Conservation (phyloP, 2,113 vertebrate species). For the Vicugna pacos region DNA sequence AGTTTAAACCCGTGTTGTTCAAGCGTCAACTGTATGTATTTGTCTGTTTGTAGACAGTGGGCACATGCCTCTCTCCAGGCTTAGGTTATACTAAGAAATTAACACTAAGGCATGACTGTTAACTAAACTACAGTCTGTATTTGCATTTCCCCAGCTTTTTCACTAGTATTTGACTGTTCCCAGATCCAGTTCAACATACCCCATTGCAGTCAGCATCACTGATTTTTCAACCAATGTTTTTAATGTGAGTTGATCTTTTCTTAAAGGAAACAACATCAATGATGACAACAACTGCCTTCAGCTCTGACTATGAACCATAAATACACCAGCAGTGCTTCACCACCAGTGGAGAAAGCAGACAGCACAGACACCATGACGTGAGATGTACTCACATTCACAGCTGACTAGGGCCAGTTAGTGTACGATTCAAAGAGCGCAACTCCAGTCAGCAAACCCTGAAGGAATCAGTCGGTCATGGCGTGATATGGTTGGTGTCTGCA, state of each 20-base stretch:
- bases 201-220: not conserved
- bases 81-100: not conserved
- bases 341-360: no score
- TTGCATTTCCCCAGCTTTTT: not conserved
- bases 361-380: no score
- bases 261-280: conserved; percentile 16
- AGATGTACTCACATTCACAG: no score
- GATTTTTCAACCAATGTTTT: conserved; percentile 24
- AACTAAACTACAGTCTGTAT: not conserved
- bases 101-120: not conserved
- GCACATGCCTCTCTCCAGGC: not conserved
- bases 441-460: no score
- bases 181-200: not conserved
- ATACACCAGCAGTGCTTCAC: no score
- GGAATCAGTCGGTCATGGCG: no score
- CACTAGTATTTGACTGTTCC: not conserved
- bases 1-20: not conserved
- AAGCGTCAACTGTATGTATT: not conserved
- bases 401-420: no score
- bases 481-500: no score
- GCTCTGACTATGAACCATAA: no score
- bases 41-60: not conserved
- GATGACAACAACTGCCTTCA: no score
- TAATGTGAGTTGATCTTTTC: conserved; percentile 29
- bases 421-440: no score